Evolutionary conservation across 2,797 vertebrate genomes (phyloP), one percentile per base, ranked within the genome.

Genomic region (Dromococcyx pavoninus): DNA sequence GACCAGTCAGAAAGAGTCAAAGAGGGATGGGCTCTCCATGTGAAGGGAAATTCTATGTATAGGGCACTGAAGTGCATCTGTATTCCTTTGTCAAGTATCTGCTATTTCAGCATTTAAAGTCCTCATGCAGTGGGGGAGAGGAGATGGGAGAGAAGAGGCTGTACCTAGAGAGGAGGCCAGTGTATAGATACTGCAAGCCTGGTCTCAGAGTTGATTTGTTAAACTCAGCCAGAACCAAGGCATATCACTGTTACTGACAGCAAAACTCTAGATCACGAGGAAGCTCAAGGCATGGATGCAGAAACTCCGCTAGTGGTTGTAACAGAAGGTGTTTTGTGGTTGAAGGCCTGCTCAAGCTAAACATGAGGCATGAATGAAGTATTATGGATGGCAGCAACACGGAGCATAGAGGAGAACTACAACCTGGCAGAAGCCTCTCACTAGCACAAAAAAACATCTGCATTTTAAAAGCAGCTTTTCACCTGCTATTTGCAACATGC

Each of bases 291-390:
- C 11, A 46, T 0, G 2, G 35, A 62, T 37, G 32, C 35, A 65
- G 33, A 65, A 15, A 51, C 7, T 27, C 30, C 15, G n/a, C 19
- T 54, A 1, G 0, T 8, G 6, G 14, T 5, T 71, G 11, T 41
- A 71, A 33, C 25, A 91, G 51, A 61, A 71, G 27, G 33, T 67
- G 30, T 28, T 88, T 27, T 8, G 13, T 32, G 23, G 33, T 0
- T 46, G 11, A 82, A 76, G 44, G 46, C 22, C 44, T 61, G 28
- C 43, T 58, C 11, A 66, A 66, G 66, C 56, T 61, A 84, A 77
- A 61, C 27, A 51, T 27, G 28, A 11, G 22, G 8, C 72, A 66
- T 11, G 43, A 86, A 76, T 44, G 21, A 72, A 78, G n/a, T 1
- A 2, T 61, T 54, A 54, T 7, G 27, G 35, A 76, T 10, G 28